Evolutionary conservation across 2,888 invertebrate species (phyloP), one percentile per base, ranked within the genome.

Genomic region (Tillus elongatus): DNA sequence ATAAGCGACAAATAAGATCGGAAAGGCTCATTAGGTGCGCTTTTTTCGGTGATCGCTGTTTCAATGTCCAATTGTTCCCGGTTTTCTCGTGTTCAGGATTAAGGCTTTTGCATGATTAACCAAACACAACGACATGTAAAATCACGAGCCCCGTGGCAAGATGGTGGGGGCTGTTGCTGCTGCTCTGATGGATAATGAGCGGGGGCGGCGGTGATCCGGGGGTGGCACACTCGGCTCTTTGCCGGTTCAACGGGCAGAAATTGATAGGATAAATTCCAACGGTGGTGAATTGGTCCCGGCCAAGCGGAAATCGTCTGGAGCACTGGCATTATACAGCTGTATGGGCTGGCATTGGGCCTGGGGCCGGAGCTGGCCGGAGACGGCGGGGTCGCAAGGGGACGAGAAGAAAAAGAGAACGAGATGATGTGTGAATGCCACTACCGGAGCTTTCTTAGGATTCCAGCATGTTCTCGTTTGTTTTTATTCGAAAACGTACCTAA

Each of bases 201-300:
- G 40, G 36, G 28, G 40, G 33, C 34, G 30, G 36, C 39, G 42
- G 42, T 51, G 51, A 49, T 48, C 41, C 45, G 40, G 41, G 44
- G 44, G 50, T 35, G 38, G 40, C 40, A 30, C n/a, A n/a, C 49
- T 47, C 44, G 47, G 67, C 70, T 71, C 70, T 71, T 72, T 72
- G 69, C 69, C 71, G 68, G 71, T 70, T 71, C 70, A 71, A 67
- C 70, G 70, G 69, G 71, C 72, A 71, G 72, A 72, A 72, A 72
- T 72, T 72, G 72, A 73, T 72, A 69, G 71, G 73, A 72, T 73
- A 72, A 72, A 72, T 72, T 73, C 72, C 69, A 8, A n/a, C 70
- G 69, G 69, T 66, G 69, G 70, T 70, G 71, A 72, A 72, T 72
- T 70, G 71, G 70, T 69, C 68, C 65, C 70, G 68, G 61, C 70